Percentiles rank a stretch among this genome's conserved stretches.
phyloP scores from a whole-genome alignment of 2,888 invertebrate species.

The Subacronicta megacephala region DNA sequence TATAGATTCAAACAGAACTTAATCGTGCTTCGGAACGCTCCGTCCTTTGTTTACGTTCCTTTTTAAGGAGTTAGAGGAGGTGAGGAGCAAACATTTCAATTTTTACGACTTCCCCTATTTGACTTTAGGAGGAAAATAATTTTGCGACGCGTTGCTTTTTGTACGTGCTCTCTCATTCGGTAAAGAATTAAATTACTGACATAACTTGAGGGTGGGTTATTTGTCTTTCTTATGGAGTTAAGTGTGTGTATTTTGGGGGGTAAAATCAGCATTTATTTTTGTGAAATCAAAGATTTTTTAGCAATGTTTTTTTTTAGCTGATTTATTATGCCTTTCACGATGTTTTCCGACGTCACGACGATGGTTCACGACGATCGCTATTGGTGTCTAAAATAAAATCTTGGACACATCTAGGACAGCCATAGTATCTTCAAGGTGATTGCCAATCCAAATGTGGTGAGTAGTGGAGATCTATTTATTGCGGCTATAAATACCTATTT shows the following conservation, averaged over 20 bases:
- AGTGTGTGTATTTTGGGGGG: not conserved
- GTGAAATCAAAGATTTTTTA: not conserved
- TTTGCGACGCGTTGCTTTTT: conserved; percentile 28
- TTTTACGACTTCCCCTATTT: conserved; percentile 42
- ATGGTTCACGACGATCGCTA: no score
- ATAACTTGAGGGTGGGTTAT: conserved; percentile 12
- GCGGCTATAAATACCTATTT: no score
- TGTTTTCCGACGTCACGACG: no score
- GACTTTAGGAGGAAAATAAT: conserved; percentile 32
- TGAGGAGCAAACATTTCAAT: conserved; percentile 47
- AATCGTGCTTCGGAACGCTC: conserved; percentile 31
- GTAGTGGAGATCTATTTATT: no score
- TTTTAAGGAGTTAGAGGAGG: conserved; percentile 31
- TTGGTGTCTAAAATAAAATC: no score
- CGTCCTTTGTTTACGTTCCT: conserved; percentile 39
- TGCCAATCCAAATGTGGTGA: no score
- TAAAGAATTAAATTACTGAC: conserved; percentile 41
- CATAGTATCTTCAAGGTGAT: no score
- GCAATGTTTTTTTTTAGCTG: not conserved
- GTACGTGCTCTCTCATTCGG: conserved; percentile 13
- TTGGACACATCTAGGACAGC: no score
- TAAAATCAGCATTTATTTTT: not conserved
- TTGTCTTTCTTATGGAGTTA: conserved; percentile 25
- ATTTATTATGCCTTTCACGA: no score
- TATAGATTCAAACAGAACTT: conserved; percentile 48